These are phyloP conservation scores for Macrophya annulata DNA, from an alignment of 2,888 invertebrate species.

Conservation along the genomic window DNA sequence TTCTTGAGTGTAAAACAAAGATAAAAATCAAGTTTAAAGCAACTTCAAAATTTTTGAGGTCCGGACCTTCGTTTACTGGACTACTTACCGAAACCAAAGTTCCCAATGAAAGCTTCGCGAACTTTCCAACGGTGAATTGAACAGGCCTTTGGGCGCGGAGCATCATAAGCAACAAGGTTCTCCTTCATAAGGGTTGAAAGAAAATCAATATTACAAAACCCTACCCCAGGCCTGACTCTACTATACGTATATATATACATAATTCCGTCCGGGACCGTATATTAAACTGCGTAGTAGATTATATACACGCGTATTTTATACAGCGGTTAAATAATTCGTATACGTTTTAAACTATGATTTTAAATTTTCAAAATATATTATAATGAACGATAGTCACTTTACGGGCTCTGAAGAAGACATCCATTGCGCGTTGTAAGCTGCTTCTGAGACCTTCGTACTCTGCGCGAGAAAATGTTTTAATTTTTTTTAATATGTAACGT, in stretches of 20 bases:
- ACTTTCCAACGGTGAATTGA: slow-evolving; percentile 47
- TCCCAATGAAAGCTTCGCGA: slow-evolving; percentile 32
- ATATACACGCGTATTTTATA: neutral
- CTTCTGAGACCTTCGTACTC: slow-evolving; percentile 18
- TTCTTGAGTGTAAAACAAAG: too few relatives aligned
- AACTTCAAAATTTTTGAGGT: too few relatives aligned
- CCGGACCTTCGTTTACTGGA: too few relatives aligned
- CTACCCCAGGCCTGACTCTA: neutral
- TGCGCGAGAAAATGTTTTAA: neutral
- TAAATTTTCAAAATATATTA: neutral
- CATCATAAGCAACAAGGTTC: slow-evolving; percentile 34
- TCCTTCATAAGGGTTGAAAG: neutral
- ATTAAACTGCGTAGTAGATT: neutral
- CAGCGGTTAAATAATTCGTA: neutral
- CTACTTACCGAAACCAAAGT: slow-evolving; percentile 40
- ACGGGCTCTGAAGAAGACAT: slow-evolving; percentile 24
- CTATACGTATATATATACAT: neutral
- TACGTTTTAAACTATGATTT: neutral
- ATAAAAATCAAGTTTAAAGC: too few relatives aligned
- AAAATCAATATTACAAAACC: neutral
- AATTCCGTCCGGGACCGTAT: neutral
- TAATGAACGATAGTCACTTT: slow-evolving; percentile 19
- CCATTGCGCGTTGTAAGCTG: slow-evolving; percentile 48
- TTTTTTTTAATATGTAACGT: neutral
- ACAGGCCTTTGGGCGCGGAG: slow-evolving; percentile 43